A percentile compares a stretch with the other conserved stretches of the same genome.
phyloP scores from a whole-genome alignment of 2,888 invertebrate species.

The Mimumesa dahlbomi region DNA sequence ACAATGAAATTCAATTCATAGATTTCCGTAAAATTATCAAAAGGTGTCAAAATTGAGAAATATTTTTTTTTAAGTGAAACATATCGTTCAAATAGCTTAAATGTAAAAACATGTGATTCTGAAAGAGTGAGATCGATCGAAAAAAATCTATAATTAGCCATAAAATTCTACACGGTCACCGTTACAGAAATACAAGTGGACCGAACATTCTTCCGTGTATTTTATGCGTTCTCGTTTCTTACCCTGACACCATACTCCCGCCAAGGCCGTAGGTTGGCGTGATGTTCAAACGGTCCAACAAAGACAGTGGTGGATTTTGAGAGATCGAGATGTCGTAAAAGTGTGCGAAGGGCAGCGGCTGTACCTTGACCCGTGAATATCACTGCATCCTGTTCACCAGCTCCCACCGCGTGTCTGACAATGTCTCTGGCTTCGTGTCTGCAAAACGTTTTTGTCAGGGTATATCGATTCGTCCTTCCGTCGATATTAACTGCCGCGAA shows the following conservation, averaged over 20 bases:
- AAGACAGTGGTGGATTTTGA: conserved; percentile 86
- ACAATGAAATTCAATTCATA: too few species aligned
- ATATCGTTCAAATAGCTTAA: too few species aligned
- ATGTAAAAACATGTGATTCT: too few species aligned
- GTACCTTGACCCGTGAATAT: conserved; percentile 83
- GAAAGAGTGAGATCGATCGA: too few species aligned
- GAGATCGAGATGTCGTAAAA: conserved; percentile 87
- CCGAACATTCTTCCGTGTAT: too few species aligned
- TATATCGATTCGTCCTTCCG: conserved; percentile 41
- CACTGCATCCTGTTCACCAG: conserved; percentile 85
- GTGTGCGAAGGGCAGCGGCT: conserved; percentile 88
- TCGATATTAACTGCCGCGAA: conserved; percentile 29
- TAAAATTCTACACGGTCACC: too few species aligned
- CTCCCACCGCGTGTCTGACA: conserved; percentile 89
- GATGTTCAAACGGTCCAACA: conserved; percentile 90
- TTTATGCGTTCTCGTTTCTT: conserved; percentile 58
- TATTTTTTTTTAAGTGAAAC: too few species aligned
- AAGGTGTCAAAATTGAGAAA: too few species aligned
- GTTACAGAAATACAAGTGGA: too few species aligned
- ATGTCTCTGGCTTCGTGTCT: conserved; percentile 92
- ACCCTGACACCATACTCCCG: conserved; percentile 90
- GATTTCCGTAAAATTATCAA: too few species aligned
- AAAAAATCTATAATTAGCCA: too few species aligned
- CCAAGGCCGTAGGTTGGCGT: conserved; percentile 91
- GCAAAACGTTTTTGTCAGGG: conserved; percentile 67